These are phyloP conservation scores for Pelodytes ibericus DNA, from an alignment of 2,797 vertebrate genomes.

Conservation along the genomic window DNA sequence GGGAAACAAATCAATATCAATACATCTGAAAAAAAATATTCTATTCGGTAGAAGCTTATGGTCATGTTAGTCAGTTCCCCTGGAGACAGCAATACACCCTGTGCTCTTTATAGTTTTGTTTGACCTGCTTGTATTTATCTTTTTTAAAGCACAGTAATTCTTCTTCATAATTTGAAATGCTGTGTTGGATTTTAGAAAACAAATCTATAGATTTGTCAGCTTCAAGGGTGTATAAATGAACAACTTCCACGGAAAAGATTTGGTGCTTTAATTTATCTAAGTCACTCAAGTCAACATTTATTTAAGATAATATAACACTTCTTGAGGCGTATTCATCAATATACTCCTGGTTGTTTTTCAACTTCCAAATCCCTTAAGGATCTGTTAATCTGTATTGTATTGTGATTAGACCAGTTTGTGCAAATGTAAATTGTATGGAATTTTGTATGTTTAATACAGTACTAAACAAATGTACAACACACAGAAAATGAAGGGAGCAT, in stretches of 20 bases:
- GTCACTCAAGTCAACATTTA: constrained; percentile 19
- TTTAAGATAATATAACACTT: constrained; percentile 11
- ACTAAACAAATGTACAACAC: too few species aligned
- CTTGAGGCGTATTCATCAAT: not conserved
- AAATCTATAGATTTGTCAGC: constrained; percentile 33
- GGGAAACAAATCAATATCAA: constrained; percentile 41
- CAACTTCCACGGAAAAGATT: constrained; percentile 1
- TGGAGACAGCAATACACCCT: constrained; percentile 40
- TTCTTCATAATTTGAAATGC: constrained; percentile 46
- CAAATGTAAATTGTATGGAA: too few species aligned
- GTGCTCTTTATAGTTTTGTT: constrained; percentile 40
- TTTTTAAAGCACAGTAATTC: constrained; percentile 52
- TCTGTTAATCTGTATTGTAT: not conserved
- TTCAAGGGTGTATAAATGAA: constrained; percentile 31
- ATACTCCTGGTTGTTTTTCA: not conserved
- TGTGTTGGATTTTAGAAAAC: constrained; percentile 21
- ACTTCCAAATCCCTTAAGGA: not conserved
- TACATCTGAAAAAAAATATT: constrained; percentile 38
- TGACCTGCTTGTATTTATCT: constrained; percentile 46
- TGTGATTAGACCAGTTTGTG: not conserved
- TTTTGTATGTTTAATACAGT: too few species aligned
- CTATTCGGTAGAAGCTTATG: constrained; percentile 35
- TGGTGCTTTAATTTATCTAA: constrained; percentile 8
- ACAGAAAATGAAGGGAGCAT: too few species aligned
- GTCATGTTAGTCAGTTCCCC: constrained; percentile 50